Base-by-base conservation (phyloP, 1,140 invertebrate genomes). In the Akabosia matsudoensis region DNA sequence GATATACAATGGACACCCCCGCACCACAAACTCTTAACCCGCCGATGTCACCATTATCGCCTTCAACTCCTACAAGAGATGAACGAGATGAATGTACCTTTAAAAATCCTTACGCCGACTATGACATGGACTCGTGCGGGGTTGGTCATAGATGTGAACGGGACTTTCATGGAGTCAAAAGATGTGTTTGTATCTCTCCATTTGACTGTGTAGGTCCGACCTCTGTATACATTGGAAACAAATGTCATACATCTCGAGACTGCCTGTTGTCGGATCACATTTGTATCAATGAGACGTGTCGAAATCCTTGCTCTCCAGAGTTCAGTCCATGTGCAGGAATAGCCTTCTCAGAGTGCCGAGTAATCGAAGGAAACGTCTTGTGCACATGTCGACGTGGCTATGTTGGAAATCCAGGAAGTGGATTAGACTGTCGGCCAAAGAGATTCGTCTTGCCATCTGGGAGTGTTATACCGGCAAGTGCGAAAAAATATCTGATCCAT, bases 271-370 rank as follows among this genome's bases (percentile, higher is more conserved):
- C 70, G 7, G 70, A 72, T 31, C 61, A 30, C 16, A 72, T 72
- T 45, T 72, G 70, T 26, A 24, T 24, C 31, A 72, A 72, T 28
- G 33, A 2, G 24, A 72, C 70, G 3, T 72, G 70, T 72, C 2
- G 22, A 24, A 72, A 72, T 45, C 70, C 70, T 4, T 72, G 70
- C 33, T 34, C 33, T 51, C 37, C 37, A 10, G 70, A 72, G n/a
- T 28, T 22, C 24, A 72, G 70, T 22, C 70, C 70, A 24, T 72
- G 70, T 72, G 70, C 70, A 2, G 33, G 37, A 22, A 51, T 72
- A 61, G 77, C 82, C 18, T 85, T 84, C 79, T 83, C 84, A 14
- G 67, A 83, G 3, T 85, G 84, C 75, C 79, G 80, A 52, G 78
- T 82, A 0, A 79, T 83, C 61, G 82, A 82, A 30, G 81, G 81